A percentile compares a stretch with the other conserved stretches of the same genome.
phyloP scores from a whole-genome alignment of 2,113 vertebrate genomes.

The Psilopsiagon aymara region DNA sequence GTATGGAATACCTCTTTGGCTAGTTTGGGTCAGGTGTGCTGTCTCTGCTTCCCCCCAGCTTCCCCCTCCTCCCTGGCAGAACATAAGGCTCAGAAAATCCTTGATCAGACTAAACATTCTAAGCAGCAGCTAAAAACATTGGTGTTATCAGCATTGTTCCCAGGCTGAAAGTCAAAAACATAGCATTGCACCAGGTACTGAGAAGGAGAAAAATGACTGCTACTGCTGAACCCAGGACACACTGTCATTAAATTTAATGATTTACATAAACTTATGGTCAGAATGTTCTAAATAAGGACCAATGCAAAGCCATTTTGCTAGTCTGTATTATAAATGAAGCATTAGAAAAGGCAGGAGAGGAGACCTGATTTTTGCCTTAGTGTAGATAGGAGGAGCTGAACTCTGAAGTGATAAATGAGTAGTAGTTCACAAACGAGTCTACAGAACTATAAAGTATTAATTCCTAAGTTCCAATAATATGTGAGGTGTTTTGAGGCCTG shows the following conservation, averaged over 20 bases:
- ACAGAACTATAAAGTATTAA: background rate
- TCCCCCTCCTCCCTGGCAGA: too few relatives aligned
- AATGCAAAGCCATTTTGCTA: background rate
- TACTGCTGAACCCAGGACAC: too few relatives aligned
- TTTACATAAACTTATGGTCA: background rate
- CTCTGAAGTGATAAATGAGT: background rate
- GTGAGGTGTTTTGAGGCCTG: background rate
- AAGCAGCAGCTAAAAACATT: too few relatives aligned
- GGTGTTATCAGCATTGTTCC: too few relatives aligned
- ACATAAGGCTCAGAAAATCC: too few relatives aligned
- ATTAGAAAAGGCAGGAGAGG: background rate
- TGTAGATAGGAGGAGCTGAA: background rate
- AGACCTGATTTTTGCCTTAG: background rate
- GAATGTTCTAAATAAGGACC: background rate
- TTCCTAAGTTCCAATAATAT: background rate
- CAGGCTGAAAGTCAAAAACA: too few relatives aligned
- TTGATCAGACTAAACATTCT: too few relatives aligned
- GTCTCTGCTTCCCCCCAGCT: too few relatives aligned
- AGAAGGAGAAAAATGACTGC: too few relatives aligned
- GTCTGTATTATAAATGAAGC: background rate
- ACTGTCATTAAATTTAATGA: background rate
- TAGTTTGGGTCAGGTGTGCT: too few relatives aligned
- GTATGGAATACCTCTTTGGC: too few relatives aligned
- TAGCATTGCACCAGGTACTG: too few relatives aligned
- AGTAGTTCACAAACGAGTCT: background rate